Conservation (phyloP, 2,888 invertebrate species). For the Tetragnatha montana region DNA sequence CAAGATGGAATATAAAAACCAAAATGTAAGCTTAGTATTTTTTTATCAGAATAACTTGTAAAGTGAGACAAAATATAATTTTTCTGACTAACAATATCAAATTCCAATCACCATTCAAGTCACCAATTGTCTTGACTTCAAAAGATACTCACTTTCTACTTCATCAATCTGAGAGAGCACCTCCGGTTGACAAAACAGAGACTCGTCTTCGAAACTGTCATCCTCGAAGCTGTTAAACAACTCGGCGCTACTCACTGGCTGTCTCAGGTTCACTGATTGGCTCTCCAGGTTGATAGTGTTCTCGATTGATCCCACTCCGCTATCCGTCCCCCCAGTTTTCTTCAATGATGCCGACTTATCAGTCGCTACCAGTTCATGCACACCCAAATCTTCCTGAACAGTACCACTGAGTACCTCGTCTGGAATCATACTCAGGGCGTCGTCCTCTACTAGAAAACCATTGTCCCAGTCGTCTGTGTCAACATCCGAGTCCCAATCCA, state of each 20-base stretch:
- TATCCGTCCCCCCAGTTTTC: background rate
- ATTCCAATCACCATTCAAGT: too few relatives aligned
- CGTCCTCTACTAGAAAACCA: constrained; percentile 57
- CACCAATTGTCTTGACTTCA: too few relatives aligned
- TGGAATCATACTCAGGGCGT: constrained; percentile 51
- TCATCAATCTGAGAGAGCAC: constrained; percentile 62
- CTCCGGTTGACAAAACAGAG: constrained; percentile 57
- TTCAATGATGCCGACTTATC: background rate
- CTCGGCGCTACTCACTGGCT: background rate
- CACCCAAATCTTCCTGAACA: background rate
- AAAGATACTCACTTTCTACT: constrained; percentile 60
- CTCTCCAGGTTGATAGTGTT: background rate
- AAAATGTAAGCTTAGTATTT: too few relatives aligned
- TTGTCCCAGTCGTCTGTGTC: constrained; percentile 56
- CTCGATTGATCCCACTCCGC: background rate
- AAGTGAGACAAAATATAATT: too few relatives aligned
- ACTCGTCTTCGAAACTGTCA: constrained; percentile 65
- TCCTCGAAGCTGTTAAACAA: constrained; percentile 64
- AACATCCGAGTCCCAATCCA: constrained; percentile 48
- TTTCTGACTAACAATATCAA: too few relatives aligned
- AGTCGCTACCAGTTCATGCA: background rate
- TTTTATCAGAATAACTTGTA: too few relatives aligned
- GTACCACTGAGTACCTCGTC: constrained; percentile 52
- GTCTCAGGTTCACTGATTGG: background rate
- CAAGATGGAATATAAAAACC: too few relatives aligned